Conservation (phyloP, 2,888 invertebrate species). For the Tipula helvola region DNA sequence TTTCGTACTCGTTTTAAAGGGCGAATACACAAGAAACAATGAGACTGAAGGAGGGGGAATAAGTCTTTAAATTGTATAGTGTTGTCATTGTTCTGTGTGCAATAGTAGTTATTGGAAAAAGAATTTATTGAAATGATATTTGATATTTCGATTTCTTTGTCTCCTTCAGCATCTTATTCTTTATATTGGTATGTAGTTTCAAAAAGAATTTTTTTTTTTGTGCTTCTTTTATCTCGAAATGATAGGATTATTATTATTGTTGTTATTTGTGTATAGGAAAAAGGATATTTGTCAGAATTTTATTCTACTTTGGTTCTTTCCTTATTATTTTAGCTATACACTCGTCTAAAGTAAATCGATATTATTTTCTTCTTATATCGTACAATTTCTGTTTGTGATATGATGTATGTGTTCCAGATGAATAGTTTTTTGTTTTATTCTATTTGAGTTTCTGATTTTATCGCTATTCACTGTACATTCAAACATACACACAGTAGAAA, state of each 20-base stretch:
- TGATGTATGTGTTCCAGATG: not conserved
- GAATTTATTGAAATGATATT: conserved; percentile 4
- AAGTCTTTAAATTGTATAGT: not conserved
- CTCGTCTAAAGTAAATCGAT: not conserved
- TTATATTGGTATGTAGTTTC: not conserved
- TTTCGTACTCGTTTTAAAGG: not conserved
- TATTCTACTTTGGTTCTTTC: not conserved
- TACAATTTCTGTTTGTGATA: not conserved
- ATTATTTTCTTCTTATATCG: not conserved
- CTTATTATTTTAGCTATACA: not conserved
- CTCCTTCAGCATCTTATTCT: not conserved
- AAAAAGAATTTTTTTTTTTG: not conserved
- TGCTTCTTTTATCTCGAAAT: not conserved
- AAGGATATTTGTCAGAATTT: not conserved
- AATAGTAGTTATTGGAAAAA: not conserved
- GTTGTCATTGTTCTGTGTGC: not conserved
- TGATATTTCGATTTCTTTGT: not conserved
- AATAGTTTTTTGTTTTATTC: not conserved
- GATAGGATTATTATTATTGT: not conserved
- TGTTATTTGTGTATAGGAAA: not conserved
- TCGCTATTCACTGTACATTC: not conserved
- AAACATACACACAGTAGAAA: not conserved
- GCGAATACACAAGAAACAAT: not conserved
- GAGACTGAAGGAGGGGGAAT: not conserved
- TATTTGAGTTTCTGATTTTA: not conserved